These are phyloP conservation scores for Thereva nobilitata DNA, from an alignment of 2,888 invertebrate species.

Conservation along the genomic window DNA sequence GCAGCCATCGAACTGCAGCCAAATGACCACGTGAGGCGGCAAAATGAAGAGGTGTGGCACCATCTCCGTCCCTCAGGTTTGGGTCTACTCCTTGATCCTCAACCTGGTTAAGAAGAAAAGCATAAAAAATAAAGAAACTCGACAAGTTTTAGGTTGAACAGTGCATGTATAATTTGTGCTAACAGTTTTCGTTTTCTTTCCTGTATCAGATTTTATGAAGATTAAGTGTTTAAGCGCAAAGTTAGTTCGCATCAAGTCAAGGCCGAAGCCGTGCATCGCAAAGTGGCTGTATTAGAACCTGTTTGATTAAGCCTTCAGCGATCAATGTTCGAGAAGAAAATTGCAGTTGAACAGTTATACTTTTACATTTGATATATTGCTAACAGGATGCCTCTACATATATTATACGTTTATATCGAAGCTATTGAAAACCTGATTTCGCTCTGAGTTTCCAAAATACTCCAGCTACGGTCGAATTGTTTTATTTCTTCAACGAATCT, in stretches of 20 bases:
- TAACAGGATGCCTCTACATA: too few species aligned
- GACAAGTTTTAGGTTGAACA: not conserved
- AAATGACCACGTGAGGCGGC: slow-evolving; percentile 84
- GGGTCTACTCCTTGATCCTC: slow-evolving; percentile 83
- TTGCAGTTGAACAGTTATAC: too few species aligned
- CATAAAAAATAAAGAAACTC: slow-evolving; percentile 22
- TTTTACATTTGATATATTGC: too few species aligned
- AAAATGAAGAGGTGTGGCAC: slow-evolving; percentile 86
- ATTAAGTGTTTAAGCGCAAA: not conserved
- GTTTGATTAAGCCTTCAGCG: too few species aligned
- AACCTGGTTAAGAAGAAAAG: slow-evolving; percentile 62
- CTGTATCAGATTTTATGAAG: not conserved
- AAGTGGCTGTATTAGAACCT: too few species aligned
- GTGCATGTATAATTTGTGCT: not conserved
- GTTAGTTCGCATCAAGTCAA: not conserved
- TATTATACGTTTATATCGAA: too few species aligned
- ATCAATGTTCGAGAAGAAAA: too few species aligned
- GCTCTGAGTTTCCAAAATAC: too few species aligned
- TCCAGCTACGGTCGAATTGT: too few species aligned
- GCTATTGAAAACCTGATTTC: too few species aligned
- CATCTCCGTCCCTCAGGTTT: slow-evolving; percentile 84
- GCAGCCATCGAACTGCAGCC: slow-evolving; percentile 79
- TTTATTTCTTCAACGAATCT: too few species aligned
- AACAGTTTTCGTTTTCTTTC: not conserved
- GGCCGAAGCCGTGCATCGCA: not conserved